Evolutionary conservation across 2,797 vertebrate species (phyloP), one percentile per base, ranked within the genome.

Genomic region (Rhodeus uyekii): DNA sequence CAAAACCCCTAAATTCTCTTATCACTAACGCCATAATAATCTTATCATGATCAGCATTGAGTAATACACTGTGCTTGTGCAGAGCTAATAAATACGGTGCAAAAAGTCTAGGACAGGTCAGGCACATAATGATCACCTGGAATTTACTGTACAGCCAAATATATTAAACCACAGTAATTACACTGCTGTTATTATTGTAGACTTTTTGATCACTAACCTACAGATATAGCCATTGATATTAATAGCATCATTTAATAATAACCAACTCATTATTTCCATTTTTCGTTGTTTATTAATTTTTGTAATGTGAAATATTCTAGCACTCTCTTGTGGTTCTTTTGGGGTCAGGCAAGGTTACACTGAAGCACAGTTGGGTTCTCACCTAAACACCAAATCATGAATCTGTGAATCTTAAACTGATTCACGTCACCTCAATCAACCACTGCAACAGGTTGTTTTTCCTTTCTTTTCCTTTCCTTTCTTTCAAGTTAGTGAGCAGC

Each of bases 11-110:
- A 3, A 10, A 18, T 50, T 27, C 5, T 39, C 61, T 53, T 38
- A 65, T 50, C 76, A 50, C 60, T 34, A 78, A 78, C 14, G 18
- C 39, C 42, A 63, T 19, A 39, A 50, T 80, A 12, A 72, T 81
- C 44, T 82, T 82, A 68, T 82, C 73, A 58, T 19, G 50, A 55
- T 60, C 36, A 44, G 16, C 6, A 46, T 76, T 82, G 63, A 67
- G 61, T 46, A 82, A 82, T 18, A 50, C 44, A 46, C 8, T 12
- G 32, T 48, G 80, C 58, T 44, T 75, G 36, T 44, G 27, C 36
- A 67, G 46, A 76, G 46, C 36, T 2, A 68, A 82, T 34, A 55
- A 67, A 75, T 8, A 10, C 9, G 24, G 22, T 72, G n/a, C 32
- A 72, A 73, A 42, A 61, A 29, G 32, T 81, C 68, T 32, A 73